Evolutionary conservation across 2,113 vertebrate genomes (phyloP).

Genomic region (Lepisosteus oculatus): DNA sequence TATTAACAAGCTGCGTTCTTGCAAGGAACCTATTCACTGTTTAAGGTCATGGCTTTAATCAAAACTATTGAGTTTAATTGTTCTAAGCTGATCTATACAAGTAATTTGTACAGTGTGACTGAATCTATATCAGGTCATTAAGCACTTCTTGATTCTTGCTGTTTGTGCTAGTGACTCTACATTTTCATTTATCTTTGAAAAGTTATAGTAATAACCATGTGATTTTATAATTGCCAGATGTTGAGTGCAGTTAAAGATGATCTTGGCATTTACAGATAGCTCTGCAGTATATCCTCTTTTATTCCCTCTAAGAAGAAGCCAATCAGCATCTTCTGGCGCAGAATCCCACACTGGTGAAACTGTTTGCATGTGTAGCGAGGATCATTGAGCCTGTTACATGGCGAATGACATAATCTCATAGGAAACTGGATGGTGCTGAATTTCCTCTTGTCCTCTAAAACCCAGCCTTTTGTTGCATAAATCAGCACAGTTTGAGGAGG

Average conservation of each 20-base stretch:
- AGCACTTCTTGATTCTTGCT: constrained; percentile 12
- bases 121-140: constrained; percentile 27
- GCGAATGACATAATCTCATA: too few species aligned
- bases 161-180: constrained; percentile 7
- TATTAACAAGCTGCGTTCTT: not conserved
- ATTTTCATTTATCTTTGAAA: constrained; percentile 13
- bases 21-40: constrained; percentile 29
- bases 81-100: constrained; percentile 34
- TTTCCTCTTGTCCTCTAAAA: too few species aligned
- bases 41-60: constrained; percentile 51
- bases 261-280: constrained; percentile 3
- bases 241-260: not conserved
- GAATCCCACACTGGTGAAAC: not conserved
- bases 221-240: constrained; percentile 13
- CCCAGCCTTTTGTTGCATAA: too few species aligned
- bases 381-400: too few species aligned
- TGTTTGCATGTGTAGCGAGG: not conserved
- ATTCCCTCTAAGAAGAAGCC: too few species aligned
- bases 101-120: constrained; percentile 27
- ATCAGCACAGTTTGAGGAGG: too few species aligned
- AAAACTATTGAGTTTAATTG: constrained; percentile 31
- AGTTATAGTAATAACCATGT: constrained; percentile 5
- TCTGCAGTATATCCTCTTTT: not conserved
- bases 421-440: too few species aligned
- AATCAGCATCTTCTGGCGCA: not conserved